Evolutionary conservation across 2,888 invertebrate species (phyloP).

Genomic region (Eupithecia subumbrata): DNA sequence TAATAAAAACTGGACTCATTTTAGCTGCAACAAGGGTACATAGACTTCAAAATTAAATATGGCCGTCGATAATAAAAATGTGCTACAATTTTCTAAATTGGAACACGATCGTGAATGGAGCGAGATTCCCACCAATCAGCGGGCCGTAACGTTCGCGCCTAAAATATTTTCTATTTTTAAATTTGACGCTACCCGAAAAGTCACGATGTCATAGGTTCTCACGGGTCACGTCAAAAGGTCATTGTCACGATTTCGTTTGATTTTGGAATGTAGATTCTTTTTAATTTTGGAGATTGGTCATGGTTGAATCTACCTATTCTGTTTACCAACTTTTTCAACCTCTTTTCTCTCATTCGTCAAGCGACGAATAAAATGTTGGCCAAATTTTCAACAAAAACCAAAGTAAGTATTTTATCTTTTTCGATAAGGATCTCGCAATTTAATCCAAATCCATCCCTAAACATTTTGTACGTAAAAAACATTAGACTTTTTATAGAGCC

Average conservation of each 20-base stretch:
- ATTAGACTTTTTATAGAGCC: constrained; percentile 29
- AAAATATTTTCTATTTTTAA: constrained; percentile 48
- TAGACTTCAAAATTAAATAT: constrained; percentile 25
- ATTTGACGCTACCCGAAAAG: constrained; percentile 59
- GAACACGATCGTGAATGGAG: constrained; percentile 47
- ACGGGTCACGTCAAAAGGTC: constrained; percentile 60
- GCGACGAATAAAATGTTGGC: background rate
- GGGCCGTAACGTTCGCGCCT: constrained; percentile 61
- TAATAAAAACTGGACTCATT: background rate
- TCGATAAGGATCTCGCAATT: background rate
- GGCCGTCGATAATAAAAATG: constrained; percentile 36
- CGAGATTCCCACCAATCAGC: constrained; percentile 62
- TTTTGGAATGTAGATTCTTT: constrained; percentile 46
- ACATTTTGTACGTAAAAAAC: constrained; percentile 16
- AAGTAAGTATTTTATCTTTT: background rate
- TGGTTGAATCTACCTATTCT: background rate
- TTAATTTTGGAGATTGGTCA: constrained; percentile 16
- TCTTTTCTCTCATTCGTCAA: background rate
- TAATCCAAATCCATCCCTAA: constrained; percentile 12
- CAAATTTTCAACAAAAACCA: background rate
- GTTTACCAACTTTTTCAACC: background rate
- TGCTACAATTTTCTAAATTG: constrained; percentile 45
- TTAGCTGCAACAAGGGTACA: background rate
- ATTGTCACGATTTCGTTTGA: constrained; percentile 45
- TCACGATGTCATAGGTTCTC: constrained; percentile 77